Evolutionary conservation across 2,113 vertebrate species (phyloP), one percentile per base, ranked within the genome.

Genomic region (Passer montanus): DNA sequence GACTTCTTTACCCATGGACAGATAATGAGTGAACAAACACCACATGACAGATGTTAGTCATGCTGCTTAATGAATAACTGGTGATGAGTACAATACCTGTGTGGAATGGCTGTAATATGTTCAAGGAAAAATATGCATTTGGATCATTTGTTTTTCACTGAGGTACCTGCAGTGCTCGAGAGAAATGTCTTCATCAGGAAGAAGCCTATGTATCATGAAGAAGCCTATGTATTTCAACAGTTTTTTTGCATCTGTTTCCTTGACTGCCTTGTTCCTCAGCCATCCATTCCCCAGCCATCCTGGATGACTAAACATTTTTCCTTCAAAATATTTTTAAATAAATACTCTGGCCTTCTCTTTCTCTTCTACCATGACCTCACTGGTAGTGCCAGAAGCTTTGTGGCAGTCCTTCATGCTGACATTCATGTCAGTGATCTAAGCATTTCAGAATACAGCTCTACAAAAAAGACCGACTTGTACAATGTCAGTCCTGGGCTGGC

Each of bases 1-100:
- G 89, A 50, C 73, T 94, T 94, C 82, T 96, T 95, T 91, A 79
- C 91, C 87, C 49, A 47, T 95, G 62, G 89, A 56, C 81, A 93
- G 93, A 96, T 97, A 96, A 97, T 94, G 93, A 95, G 91, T 91
- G 95, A 96, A 95, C 89, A 97, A 97, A 97, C 93, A 97, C 80
- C 95, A 94, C 78, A 87, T 97, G 95, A 93, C 74, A 94, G 81
- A 87, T 90, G 77, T 96, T 97, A 96, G 91, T 95, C 89, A 97
- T 96, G 39, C 84, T 78, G 49, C 94, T 97, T 96, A 96, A 97
- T 97, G 95, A 96, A 95, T 93, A 96, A 94, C 94, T 95, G 95
- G 89, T 97, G 96, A 97, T 94, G 95, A 96, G 84, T 96, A 95
- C 84, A 92, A 44, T 93, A 97, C 96, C 96, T 95, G 86, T 52